Percentiles rank a stretch among this genome's conserved stretches.
Evolutionary conservation across 2,113 vertebrate genomes (phyloP).

Genomic region (Dolichallabes microphthalmus): DNA sequence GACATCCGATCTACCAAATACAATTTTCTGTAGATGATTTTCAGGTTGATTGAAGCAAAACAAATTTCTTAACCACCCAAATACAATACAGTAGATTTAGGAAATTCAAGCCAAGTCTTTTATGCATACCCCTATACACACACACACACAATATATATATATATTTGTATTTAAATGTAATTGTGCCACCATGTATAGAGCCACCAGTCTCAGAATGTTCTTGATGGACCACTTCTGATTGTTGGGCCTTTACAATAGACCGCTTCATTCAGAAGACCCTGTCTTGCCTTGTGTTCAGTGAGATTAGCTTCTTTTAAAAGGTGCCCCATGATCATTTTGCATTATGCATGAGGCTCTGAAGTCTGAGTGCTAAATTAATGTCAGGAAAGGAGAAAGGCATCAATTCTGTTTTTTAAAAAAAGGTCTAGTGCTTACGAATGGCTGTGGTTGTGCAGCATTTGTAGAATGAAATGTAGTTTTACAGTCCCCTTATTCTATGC

Average conservation of each 20-base stretch:
- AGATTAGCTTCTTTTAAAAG: conserved; percentile 70
- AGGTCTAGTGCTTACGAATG: conserved; percentile 31
- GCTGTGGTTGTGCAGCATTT: conserved; percentile 26
- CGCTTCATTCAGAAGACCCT: conserved; percentile 56
- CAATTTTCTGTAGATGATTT: background rate
- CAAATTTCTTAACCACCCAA: background rate
- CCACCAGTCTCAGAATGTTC: conserved; percentile 51
- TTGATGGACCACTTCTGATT: conserved; percentile 62
- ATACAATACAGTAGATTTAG: background rate
- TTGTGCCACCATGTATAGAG: conserved; percentile 31
- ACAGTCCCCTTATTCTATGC: background rate
- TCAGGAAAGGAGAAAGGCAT: conserved; percentile 46
- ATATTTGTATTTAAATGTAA: conserved; percentile 10
- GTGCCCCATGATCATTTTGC: conserved; percentile 63
- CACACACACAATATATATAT: background rate
- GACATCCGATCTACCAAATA: background rate
- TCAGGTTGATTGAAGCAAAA: background rate
- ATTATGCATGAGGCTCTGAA: conserved; percentile 47
- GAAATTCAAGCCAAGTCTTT: background rate
- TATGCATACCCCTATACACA: background rate
- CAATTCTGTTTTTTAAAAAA: conserved; percentile 28
- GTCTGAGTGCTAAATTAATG: conserved; percentile 50
- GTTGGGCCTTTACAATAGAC: conserved; percentile 60
- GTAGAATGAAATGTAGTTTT: conserved; percentile 16
- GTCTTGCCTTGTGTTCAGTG: conserved; percentile 64